Conservation (phyloP, 2,113 vertebrate genomes). For the Corapipo altera region DNA sequence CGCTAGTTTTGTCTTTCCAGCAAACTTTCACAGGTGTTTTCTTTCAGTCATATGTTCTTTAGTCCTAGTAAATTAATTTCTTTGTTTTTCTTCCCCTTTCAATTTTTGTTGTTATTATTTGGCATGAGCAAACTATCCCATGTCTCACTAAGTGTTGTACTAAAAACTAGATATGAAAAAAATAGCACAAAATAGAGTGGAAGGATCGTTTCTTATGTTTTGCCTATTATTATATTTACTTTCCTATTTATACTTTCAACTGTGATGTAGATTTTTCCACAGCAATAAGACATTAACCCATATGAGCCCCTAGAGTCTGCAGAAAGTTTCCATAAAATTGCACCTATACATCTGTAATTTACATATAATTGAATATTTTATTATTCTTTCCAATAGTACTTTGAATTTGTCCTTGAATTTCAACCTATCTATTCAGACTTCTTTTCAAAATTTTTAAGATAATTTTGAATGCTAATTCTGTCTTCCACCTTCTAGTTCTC, state of each 20-base stretch:
- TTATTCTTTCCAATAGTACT: neutral
- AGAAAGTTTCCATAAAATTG: neutral
- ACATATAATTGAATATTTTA: neutral
- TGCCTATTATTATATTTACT: neutral
- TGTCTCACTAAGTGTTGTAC: neutral
- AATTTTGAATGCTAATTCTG: neutral
- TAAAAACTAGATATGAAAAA: neutral
- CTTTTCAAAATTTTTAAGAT: neutral
- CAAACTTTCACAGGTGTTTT: neutral
- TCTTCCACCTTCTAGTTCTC: neutral
- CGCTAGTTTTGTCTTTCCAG: neutral
- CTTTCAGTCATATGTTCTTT: neutral
- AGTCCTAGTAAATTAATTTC: neutral
- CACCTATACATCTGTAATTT: neutral
- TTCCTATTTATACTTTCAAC: neutral
- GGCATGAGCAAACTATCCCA: neutral
- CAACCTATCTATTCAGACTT: neutral
- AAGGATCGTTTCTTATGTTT: neutral
- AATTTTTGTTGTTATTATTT: neutral
- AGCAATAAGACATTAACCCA: neutral
- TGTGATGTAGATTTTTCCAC: neutral
- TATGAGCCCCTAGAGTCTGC: neutral
- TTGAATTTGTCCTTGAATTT: neutral
- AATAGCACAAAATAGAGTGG: neutral
- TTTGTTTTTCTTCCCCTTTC: neutral